These are phyloP conservation scores for Mionectes olivaceus DNA, from an alignment of 2,797 vertebrate species.

Conservation along the genomic window DNA sequence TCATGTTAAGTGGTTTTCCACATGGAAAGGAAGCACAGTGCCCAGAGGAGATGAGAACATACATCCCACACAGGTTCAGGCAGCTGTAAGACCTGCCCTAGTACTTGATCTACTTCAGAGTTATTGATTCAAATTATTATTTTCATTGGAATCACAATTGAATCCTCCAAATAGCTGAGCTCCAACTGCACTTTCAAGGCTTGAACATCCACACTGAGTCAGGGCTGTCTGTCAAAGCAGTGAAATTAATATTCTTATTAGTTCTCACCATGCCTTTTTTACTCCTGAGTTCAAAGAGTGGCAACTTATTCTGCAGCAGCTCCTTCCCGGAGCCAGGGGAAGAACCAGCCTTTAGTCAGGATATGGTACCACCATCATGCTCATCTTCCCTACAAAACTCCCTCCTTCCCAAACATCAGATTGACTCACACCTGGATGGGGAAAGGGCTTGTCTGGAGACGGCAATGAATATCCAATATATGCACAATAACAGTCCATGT, in stretches of 20 bases:
- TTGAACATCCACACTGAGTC: neutral
- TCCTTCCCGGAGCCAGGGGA: neutral
- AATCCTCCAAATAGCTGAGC: neutral
- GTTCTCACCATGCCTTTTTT: neutral
- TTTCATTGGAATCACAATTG: conserved; percentile 38
- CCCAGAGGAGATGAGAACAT: neutral
- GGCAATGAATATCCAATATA: neutral
- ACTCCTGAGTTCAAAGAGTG: conserved; percentile 26
- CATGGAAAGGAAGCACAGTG: neutral
- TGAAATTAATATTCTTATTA: conserved; percentile 44
- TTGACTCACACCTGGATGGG: conserved; percentile 43
- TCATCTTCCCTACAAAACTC: conserved; percentile 31
- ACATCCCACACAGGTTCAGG: neutral
- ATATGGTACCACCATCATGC: neutral
- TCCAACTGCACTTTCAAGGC: conserved; percentile 8
- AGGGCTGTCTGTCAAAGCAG: neutral
- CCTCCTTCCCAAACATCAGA: conserved; percentile 1
- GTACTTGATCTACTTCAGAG: neutral
- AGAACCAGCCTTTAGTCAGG: conserved; percentile 14
- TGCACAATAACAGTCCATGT: neutral
- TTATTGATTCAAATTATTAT: conserved; percentile 11
- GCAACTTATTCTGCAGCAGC: neutral
- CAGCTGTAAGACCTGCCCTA: neutral
- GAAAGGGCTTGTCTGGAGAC: neutral
- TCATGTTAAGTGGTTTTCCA: neutral